These are phyloP conservation scores for Ptychobarbus kaznakovi DNA, from an alignment of 2,797 vertebrate genomes.

Conservation along the genomic window DNA sequence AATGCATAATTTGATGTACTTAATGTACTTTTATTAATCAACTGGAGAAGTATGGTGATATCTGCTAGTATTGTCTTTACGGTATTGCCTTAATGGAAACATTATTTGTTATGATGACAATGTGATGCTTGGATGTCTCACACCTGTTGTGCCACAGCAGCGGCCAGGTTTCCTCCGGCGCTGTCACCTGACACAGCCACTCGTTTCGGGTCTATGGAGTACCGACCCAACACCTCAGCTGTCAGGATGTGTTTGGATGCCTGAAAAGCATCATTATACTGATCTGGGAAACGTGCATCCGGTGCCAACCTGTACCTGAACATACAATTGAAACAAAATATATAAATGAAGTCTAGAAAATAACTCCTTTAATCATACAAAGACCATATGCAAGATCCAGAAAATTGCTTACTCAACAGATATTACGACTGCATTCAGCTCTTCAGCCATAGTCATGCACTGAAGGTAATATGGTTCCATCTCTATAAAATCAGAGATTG, in stretches of 20 bases:
- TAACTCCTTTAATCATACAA: neutral
- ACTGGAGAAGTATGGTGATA: neutral
- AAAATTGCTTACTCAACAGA: constrained; percentile 85
- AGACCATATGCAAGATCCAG: neutral
- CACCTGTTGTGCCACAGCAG: constrained; percentile 91
- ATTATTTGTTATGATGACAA: neutral
- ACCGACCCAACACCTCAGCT: constrained; percentile 76
- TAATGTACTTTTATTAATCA: neutral
- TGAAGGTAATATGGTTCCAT: constrained; percentile 89
- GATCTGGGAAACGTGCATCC: constrained; percentile 87
- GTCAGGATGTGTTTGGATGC: constrained; percentile 86
- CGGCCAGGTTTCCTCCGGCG: constrained; percentile 93
- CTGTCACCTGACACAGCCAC: constrained; percentile 93
- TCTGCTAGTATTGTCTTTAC: neutral
- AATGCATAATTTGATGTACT: neutral
- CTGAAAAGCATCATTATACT: constrained; percentile 84
- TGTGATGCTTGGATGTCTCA: neutral
- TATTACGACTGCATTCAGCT: constrained; percentile 89
- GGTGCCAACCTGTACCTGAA: constrained; percentile 91
- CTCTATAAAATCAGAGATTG: constrained; percentile 71
- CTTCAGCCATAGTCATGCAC: constrained; percentile 87
- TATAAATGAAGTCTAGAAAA: neutral
- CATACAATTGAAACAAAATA: constrained; percentile 23
- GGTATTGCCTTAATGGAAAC: neutral
- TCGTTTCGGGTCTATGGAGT: constrained; percentile 83